Evolutionary conservation across 2,888 invertebrate species (phyloP).

Genomic region (Agrotis puta): DNA sequence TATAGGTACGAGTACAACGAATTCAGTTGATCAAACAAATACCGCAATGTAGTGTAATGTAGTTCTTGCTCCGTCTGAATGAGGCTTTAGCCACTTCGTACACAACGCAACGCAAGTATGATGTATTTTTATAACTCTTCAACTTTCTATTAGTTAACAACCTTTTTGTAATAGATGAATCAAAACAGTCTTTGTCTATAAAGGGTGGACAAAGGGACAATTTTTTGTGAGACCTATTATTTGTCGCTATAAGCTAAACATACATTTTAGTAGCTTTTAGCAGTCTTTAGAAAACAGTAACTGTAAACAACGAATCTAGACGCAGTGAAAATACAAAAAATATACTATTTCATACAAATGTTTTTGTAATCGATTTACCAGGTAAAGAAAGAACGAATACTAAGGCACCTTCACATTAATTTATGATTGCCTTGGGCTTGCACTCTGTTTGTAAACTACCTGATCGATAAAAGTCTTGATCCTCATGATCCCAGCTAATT

Average conservation of each 20-base stretch:
- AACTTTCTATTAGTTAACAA: not conserved
- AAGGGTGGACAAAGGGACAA: too few relatives aligned
- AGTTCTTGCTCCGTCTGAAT: too few relatives aligned
- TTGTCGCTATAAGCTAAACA: not conserved
- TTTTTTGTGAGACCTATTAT: not conserved
- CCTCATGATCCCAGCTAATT: conserved; percentile 21
- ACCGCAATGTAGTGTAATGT: too few relatives aligned
- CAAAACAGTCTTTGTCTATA: not conserved
- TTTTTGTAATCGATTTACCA: conserved; percentile 3
- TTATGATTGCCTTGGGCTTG: conserved; percentile 17
- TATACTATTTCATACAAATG: not conserved
- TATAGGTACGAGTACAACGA: too few relatives aligned
- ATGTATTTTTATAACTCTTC: not conserved
- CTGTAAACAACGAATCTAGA: too few relatives aligned
- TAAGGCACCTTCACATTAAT: conserved; percentile 2
- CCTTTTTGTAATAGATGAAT: not conserved
- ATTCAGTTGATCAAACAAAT: too few relatives aligned
- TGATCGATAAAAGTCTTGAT: conserved; percentile 20
- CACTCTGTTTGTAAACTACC: conserved; percentile 12
- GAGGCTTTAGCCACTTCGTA: too few relatives aligned
- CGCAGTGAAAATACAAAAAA: not conserved
- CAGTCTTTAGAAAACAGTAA: not conserved
- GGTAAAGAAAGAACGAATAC: not conserved
- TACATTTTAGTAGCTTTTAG: not conserved
- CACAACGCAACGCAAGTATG: not conserved